Percentiles rank a stretch among this genome's conserved stretches.
phyloP scores from a whole-genome alignment of 2,113 vertebrate genomes.

The Tenebrosternarchus preto region DNA sequence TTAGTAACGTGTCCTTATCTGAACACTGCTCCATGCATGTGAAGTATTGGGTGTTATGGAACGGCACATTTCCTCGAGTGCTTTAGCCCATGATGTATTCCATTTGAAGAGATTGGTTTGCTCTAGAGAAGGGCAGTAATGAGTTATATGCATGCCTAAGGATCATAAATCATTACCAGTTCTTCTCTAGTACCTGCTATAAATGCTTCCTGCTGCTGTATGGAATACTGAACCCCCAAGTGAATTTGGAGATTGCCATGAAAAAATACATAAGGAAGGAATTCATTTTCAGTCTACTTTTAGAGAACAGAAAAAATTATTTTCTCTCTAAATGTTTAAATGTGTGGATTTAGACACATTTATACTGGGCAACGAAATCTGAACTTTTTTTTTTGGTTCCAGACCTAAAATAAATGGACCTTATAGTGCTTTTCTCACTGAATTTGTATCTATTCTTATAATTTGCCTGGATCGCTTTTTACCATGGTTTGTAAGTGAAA shows the following conservation, averaged over 20 bases:
- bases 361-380: too few species aligned
- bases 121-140: neutral
- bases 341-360: neutral
- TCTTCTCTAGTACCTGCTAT: neutral
- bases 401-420: too few species aligned
- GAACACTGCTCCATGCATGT: slow-evolving; percentile 5
- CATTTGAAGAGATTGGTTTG: slow-evolving; percentile 4
- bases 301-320: neutral
- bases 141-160: neutral
- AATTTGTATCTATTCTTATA: too few species aligned
- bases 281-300: neutral
- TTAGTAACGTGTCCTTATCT: neutral
- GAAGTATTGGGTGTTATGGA: slow-evolving; percentile 27
- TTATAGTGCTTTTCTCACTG: too few species aligned
- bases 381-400: too few species aligned
- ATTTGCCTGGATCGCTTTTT: too few species aligned
- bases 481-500: too few species aligned
- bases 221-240: neutral
- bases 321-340: neutral
- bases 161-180: neutral
- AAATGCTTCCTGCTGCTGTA: neutral
- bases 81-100: neutral
- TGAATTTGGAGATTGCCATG: neutral
- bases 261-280: neutral
- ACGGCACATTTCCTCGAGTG: neutral